A percentile compares a stretch with the other conserved stretches of the same genome.
phyloP scores from a whole-genome alignment of 2,113 vertebrate genomes.

The Cyanocitta stelleri region DNA sequence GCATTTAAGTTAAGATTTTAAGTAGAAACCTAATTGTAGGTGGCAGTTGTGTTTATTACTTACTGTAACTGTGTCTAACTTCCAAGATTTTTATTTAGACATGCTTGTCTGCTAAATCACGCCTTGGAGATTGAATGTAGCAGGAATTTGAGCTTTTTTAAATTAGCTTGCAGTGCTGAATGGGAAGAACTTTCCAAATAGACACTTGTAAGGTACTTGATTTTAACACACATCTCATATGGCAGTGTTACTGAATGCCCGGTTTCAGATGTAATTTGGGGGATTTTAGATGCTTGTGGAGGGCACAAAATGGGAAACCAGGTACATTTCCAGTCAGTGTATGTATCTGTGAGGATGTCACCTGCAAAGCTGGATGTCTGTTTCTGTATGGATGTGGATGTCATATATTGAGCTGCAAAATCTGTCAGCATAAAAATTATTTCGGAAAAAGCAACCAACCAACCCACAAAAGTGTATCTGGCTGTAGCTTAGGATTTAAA shows the following conservation, averaged over 20 bases:
- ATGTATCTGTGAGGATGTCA: neutral
- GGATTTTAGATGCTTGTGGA: neutral
- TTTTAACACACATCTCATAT: neutral
- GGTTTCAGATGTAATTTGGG: neutral
- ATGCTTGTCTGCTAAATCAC: neutral
- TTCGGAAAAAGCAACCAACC: accelerated
- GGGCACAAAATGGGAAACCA: neutral
- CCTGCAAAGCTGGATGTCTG: neutral
- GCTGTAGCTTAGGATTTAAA: neutral
- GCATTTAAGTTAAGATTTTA: neutral
- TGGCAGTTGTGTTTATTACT: neutral
- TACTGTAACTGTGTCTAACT: neutral
- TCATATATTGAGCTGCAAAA: neutral
- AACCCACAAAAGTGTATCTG: neutral
- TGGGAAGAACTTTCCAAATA: neutral
- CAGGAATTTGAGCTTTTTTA: neutral
- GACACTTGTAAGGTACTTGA: neutral
- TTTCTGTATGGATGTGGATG: neutral
- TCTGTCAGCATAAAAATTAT: neutral
- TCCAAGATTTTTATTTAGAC: neutral
- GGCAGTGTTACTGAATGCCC: neutral
- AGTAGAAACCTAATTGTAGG: neutral
- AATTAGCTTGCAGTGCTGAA: neutral
- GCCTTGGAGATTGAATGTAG: neutral
- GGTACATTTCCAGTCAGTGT: neutral